These are phyloP conservation scores for Alitta virens DNA, from an alignment of 2,888 invertebrate genomes.

Conservation along the genomic window DNA sequence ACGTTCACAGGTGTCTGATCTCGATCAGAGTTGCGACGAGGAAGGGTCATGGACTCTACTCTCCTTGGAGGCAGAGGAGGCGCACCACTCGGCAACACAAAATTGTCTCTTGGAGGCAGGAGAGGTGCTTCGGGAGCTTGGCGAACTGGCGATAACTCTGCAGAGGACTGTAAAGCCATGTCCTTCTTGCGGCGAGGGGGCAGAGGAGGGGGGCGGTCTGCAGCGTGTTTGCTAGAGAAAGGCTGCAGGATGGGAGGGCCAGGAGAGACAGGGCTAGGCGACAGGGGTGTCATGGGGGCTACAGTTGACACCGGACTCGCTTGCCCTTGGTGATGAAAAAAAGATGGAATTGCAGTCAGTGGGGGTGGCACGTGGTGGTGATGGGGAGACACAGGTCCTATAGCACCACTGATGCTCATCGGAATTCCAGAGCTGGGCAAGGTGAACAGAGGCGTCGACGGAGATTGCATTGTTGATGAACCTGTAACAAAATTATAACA, in stretches of 20 bases:
- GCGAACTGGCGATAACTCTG: conserved; percentile 60
- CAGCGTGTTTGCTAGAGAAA: background rate
- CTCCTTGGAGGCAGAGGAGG: background rate
- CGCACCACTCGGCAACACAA: conserved; percentile 5
- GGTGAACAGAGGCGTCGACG: too few species aligned
- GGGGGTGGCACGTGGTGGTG: too few species aligned
- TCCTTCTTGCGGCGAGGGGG: conserved; percentile 61
- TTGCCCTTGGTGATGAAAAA: background rate
- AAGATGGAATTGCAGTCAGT: background rate
- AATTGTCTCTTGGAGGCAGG: conserved; percentile 3
- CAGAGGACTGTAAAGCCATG: conserved; percentile 62
- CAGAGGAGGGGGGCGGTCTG: conserved; percentile 12
- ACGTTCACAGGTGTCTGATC: conserved; percentile 12
- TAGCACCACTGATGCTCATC: too few species aligned
- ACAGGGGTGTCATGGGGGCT: background rate
- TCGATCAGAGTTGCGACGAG: conserved; percentile 34
- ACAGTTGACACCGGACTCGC: background rate
- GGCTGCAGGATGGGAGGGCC: conserved; percentile 10
- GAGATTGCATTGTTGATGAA: too few species aligned
- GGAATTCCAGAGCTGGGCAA: too few species aligned
- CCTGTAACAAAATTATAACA: too few species aligned
- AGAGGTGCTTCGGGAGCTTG: conserved; percentile 71
- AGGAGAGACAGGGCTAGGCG: background rate
- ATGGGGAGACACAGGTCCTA: background rate
- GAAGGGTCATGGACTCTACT: conserved; percentile 9